phyloP scores from a whole-genome alignment of 1,140 invertebrate species.

The Helicorthomorpha holstii region DNA sequence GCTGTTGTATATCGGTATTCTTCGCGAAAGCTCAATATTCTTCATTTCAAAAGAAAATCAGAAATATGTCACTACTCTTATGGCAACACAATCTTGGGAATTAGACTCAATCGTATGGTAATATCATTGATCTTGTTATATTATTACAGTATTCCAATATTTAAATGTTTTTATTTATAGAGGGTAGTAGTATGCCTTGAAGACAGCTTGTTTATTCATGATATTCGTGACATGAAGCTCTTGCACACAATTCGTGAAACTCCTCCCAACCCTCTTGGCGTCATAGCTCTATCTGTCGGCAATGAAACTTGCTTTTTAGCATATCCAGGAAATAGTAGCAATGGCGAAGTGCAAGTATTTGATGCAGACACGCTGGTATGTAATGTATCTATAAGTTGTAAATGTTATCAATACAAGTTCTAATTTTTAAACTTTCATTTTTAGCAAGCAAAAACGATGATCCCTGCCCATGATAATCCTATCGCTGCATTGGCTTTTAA shows the following conservation, averaged over 20 bases:
- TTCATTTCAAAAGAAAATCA: slow-evolving; percentile 94
- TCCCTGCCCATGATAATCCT: slow-evolving; percentile 84
- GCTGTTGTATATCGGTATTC: slow-evolving; percentile 82
- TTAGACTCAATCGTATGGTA: slow-evolving; percentile 89
- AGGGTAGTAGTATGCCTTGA: slow-evolving; percentile 92
- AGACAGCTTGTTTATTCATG: slow-evolving; percentile 95
- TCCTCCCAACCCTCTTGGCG: slow-evolving; percentile 77
- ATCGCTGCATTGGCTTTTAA: slow-evolving; percentile 89
- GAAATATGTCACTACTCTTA: slow-evolving; percentile 99
- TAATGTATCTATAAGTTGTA: slow-evolving; percentile 11
- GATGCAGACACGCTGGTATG: slow-evolving; percentile 84
- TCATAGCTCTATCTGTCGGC: slow-evolving; percentile 76
- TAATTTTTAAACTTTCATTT: slow-evolving; percentile 1
- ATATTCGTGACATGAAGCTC: slow-evolving; percentile 97
- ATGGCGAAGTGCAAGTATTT: slow-evolving; percentile 95
- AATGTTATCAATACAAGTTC: background rate
- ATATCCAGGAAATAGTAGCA: slow-evolving; percentile 84
- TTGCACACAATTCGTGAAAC: slow-evolving; percentile 96
- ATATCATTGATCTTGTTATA: slow-evolving; percentile 14
- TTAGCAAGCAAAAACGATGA: slow-evolving; percentile 81
- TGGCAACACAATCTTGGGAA: slow-evolving; percentile 88
- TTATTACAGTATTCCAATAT: background rate
- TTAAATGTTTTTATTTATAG: slow-evolving; percentile 32
- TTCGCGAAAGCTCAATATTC: slow-evolving; percentile 85
- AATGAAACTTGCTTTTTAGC: slow-evolving; percentile 87